Evolutionary conservation across 2,888 invertebrate genomes (phyloP), one percentile per base, ranked within the genome.

Genomic region (Erynnis tages): DNA sequence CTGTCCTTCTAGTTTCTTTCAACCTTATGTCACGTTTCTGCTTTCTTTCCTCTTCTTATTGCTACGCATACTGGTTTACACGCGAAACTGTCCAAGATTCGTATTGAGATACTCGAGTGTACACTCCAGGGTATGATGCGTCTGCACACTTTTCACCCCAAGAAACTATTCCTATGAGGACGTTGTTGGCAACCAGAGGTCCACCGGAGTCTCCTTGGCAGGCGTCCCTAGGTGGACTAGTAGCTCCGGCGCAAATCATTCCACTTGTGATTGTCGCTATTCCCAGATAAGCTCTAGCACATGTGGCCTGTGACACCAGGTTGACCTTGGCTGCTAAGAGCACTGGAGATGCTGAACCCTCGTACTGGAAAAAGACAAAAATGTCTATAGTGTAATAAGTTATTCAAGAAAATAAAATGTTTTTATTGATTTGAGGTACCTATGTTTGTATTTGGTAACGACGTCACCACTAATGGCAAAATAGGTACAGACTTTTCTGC

Each of bases 161-260:
- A 13, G 91, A 92, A 1, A 91, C 91, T 41, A 91, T 78, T 30
- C 91, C 91, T 40, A 91, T 69, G 34, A 91, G 70, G 45, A 71
- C 67, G 32, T 76, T 76, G 38, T 77, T 69, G 45, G 79, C 74
- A n/a, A 89, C 91, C 23, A 92, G 67, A 34, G 92, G 91, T n/a
- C 92, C 92, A 2, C 92, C 92, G n/a, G 91, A 91, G 67, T 92
- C 92, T 0, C 91, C 91, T 72, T 91, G 88, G 54, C 90, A 90
- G 1, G 90, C 84, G 53, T 90, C 90, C 52, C 85, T 65, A 0
- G 79, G 65, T 1, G 85, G 84, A 2, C 77, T 59, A 1, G 58
- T 53, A 1, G 65, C 77, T 10, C 67, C 66, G 0, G 90, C 90
- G 56, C 90, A 91, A 4, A 91, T 55, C 90, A 91, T 90, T 5